Conservation (phyloP, 2,888 invertebrate genomes). For the Timema cristinae region DNA sequence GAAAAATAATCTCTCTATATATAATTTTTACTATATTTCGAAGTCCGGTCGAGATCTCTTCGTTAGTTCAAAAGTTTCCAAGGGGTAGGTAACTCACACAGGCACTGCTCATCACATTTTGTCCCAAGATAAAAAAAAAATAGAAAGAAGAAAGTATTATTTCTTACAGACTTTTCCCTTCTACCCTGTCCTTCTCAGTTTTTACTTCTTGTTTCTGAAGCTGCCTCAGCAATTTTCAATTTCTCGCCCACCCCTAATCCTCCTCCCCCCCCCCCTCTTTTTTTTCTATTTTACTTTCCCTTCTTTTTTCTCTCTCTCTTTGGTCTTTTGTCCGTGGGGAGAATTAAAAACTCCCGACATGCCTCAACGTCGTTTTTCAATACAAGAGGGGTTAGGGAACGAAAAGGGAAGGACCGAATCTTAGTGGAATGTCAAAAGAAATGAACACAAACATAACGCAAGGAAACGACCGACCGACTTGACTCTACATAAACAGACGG, state of each 20-base stretch:
- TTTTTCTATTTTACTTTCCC: constrained; percentile 6
- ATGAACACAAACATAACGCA: constrained; percentile 22
- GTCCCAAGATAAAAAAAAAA: background rate
- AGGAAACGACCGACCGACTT: background rate
- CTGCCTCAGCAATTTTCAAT: constrained; percentile 33
- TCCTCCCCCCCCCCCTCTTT: constrained; percentile 23
- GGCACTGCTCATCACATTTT: too few relatives aligned
- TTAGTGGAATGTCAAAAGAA: constrained; percentile 26
- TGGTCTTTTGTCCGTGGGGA: constrained; percentile 29
- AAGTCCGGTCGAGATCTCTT: too few relatives aligned
- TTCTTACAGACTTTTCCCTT: constrained; percentile 24
- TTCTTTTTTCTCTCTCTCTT: constrained; percentile 16
- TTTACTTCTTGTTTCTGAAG: constrained; percentile 26
- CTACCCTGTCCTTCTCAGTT: constrained; percentile 2
- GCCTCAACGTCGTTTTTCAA: constrained; percentile 29
- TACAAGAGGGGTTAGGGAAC: constrained; percentile 16
- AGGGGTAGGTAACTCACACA: too few relatives aligned
- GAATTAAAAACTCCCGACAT: constrained; percentile 33
- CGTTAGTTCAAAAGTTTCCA: too few relatives aligned
- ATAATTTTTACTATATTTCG: too few relatives aligned
- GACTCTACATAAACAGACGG: constrained; percentile 9
- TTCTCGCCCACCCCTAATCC: constrained; percentile 16
- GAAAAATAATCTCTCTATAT: too few relatives aligned
- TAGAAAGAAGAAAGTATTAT: constrained; percentile 21
- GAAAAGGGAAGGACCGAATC: constrained; percentile 18